Evolutionary conservation across 2,797 vertebrate species (phyloP), one percentile per base, ranked within the genome.

Genomic region (Synanceia verrucosa): DNA sequence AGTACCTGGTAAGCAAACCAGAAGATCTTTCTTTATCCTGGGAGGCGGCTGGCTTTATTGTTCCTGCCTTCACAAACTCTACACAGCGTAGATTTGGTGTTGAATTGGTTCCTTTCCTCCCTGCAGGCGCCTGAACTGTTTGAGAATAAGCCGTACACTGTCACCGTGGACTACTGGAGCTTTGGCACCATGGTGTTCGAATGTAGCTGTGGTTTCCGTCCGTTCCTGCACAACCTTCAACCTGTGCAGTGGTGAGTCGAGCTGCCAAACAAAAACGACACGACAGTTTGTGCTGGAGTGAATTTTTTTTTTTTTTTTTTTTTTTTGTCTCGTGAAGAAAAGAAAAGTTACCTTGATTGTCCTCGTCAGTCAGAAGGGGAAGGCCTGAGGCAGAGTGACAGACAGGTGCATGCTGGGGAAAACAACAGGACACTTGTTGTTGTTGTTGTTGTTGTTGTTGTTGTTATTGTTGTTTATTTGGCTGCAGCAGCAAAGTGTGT

Each of bases 81-180:
- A 18, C 16, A 19, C 18, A 19, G 18, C 16, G 4, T 12, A 9
- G 13, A 19, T 24, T 4, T 41, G 2, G 1, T 12, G 6, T 23
- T 61, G 2, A 61, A 10, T 9, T 48, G 39, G 19, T 12, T 8
- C 28, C 1, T 11, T 33, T 58, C 10, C 19, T 5, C 26, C 70
- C 78, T 53, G 48, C 92, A 98, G 98, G 98, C 98, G 2, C 98
- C 98, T 7, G 98, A 99, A 78, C 94, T 99, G 52, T 99, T 99
- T 94, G 98, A 99, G 89, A 98, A 96, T 73, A 97, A 97, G 71
- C 94, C 97, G 0, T 99, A 99, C 86, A 97, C 96, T 0, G 96
- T 96, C 24, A 97, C 97, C 9, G 98, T 99, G 73, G 98, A 99
- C 90, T 99, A 97, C 78, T 99, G 98, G 98, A 99, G 98, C 90